These are phyloP conservation scores for Epinephelus lanceolatus DNA, from an alignment of 2,113 vertebrate genomes.

Conservation along the genomic window DNA sequence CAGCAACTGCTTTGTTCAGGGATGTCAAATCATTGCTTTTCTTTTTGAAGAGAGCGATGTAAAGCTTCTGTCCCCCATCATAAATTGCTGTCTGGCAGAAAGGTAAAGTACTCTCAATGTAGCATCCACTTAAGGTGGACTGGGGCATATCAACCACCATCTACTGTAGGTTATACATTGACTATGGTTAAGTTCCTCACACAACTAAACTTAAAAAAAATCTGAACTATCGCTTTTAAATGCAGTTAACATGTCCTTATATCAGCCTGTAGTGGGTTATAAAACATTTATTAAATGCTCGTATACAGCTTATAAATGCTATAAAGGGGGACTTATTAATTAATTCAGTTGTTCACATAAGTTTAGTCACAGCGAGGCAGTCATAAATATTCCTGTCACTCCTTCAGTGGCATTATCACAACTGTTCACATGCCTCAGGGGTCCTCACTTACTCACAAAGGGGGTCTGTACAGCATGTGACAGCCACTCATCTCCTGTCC, in stretches of 20 bases:
- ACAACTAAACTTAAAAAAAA: too few species aligned
- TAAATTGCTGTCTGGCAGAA: too few species aligned
- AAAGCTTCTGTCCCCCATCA: too few species aligned
- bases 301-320: not conserved
- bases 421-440: slow-evolving; percentile 54
- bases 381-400: slow-evolving; percentile 46
- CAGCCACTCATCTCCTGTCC: slow-evolving; percentile 40
- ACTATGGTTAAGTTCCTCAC: too few species aligned
- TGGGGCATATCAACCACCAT: too few species aligned
- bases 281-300: not conserved
- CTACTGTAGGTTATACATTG: too few species aligned
- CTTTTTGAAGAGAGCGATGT: too few species aligned
- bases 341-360: slow-evolving; percentile 15
- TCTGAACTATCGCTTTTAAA: too few species aligned
- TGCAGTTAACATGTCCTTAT: not conserved
- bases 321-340: not conserved
- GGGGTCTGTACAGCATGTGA: slow-evolving; percentile 40
- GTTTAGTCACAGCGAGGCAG: slow-evolving; percentile 9
- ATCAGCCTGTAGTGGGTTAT: not conserved
- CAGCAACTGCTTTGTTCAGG: too few species aligned
- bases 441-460: slow-evolving; percentile 20
- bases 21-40: too few species aligned
- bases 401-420: slow-evolving; percentile 37
- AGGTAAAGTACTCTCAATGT: too few species aligned
- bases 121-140: too few species aligned